Evolutionary conservation across 2,888 invertebrate species (phyloP).

Genomic region (Elysia crispata): DNA sequence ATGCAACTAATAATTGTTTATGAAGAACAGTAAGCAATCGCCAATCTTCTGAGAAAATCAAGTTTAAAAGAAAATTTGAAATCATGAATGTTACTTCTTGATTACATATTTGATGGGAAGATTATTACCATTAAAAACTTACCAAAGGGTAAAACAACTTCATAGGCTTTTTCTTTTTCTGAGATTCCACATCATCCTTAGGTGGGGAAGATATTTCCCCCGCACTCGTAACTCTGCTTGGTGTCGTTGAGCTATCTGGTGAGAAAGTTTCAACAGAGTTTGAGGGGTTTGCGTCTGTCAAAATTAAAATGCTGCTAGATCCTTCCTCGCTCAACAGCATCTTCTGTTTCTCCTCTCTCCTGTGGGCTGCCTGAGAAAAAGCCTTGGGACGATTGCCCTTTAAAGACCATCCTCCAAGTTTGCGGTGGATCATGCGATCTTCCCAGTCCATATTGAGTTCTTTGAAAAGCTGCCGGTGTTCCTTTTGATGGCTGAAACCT

Average conservation of each 20-base stretch:
- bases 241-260: not conserved
- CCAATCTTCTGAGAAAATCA: no score
- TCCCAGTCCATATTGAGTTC: slow-evolving; percentile 43
- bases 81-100: no score
- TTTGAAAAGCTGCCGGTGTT: slow-evolving; percentile 42
- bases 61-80: no score
- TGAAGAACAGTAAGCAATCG: no score
- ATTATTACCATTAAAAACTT: slow-evolving; percentile 5
- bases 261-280: not conserved
- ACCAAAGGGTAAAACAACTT: slow-evolving; percentile 44
- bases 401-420: slow-evolving; percentile 62
- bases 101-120: no score
- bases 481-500: slow-evolving; percentile 43
- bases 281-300: not conserved
- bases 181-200: no score
- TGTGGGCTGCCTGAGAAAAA: slow-evolving; percentile 16
- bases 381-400: slow-evolving; percentile 48
- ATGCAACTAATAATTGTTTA: no score
- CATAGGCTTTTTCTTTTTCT: slow-evolving; percentile 27
- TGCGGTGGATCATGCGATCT: slow-evolving; percentile 61
- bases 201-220: no score
- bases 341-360: no score
- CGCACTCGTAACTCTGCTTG: no score
- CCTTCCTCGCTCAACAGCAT: no score
- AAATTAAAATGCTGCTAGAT: not conserved